Percentiles rank a stretch among this genome's conserved stretches.
These are phyloP conservation scores for Smutsia gigantea DNA, from an alignment of 2,797 vertebrate species.

Conservation along the genomic window DNA sequence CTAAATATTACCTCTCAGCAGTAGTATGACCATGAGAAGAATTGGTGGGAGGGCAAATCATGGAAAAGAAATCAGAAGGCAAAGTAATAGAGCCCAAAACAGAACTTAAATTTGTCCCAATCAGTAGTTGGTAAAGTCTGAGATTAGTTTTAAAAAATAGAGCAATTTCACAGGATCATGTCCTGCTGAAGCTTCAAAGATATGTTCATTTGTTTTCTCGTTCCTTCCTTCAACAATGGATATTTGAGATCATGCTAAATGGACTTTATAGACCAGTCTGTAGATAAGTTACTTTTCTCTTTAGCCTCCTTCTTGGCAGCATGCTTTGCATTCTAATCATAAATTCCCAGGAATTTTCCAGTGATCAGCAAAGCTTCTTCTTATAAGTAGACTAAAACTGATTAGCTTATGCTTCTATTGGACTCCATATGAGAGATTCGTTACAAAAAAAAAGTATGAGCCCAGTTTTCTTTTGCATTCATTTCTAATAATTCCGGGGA, in stretches of 20 bases:
- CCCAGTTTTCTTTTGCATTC: constrained; percentile 45
- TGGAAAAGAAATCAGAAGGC: constrained; percentile 41
- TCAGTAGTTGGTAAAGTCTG: background rate
- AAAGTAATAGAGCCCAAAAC: background rate
- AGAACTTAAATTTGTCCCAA: constrained; percentile 39
- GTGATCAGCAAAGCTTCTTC: background rate
- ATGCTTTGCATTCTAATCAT: background rate
- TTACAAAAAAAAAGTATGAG: background rate
- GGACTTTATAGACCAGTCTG: background rate
- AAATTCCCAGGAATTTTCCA: background rate
- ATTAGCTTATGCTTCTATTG: background rate
- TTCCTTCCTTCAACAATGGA: background rate
- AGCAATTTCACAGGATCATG: background rate
- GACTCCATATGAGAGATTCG: background rate
- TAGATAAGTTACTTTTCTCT: background rate
- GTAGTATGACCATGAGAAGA: background rate
- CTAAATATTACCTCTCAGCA: background rate
- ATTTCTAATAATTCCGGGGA: constrained; percentile 38
- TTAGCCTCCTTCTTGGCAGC: background rate
- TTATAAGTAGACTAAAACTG: background rate
- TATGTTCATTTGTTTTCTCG: background rate
- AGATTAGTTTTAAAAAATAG: background rate
- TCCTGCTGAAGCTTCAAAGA: background rate
- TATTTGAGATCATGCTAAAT: background rate
- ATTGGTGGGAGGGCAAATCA: background rate